Base-by-base conservation (phyloP, 2,113 vertebrate genomes). In the Leucopsar rothschildi region DNA sequence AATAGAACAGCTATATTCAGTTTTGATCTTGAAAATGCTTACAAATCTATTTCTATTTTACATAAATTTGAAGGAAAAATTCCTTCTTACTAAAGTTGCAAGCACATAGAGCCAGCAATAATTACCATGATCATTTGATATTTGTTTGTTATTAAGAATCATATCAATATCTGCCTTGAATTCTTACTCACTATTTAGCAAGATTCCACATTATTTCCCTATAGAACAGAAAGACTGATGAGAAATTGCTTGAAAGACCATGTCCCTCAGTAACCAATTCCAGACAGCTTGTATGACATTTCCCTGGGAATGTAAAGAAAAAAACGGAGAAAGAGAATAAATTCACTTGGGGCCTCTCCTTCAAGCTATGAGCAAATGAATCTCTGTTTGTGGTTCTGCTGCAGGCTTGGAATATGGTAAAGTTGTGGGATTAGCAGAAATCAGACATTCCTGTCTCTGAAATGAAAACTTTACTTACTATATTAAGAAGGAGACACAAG, bases 391-490 rank as follows among this genome's bases (percentile, higher is more conserved):
- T 72, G 78, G 68, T 87, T 83, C 69, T 88, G 82, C 70, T 83
- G 63, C 75, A 85, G 86, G 35, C 68, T 75, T 82, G 61, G 88
- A 91, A 29, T 68, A 91, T 35, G 42, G 82, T 73, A 95, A 95
- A 96, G 73, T 84, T 96, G 91, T 95, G 95, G 87, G 94, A 97
- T 97, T 97, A 97, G 78, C 84, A 97, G 73, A 97, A 96, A 95
- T 95, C 92, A 97, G 96, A 96, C 92, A 97, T 96, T 97, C 93
- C 85, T 96, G 90, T 92, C 90, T 96, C 91, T 92, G 63, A 95
- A 96, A 84, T 72, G 78, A 96, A 96, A 96, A 94, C 69, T 88
- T 86, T 84, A 81, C 91, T 95, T 92, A 90, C 79, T 55, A 56
- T 88, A 81, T 93, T 95, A 88, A 95, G 84, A 79, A 59, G 89